Percentiles rank a stretch among this genome's conserved stretches.
Conservation (phyloP, 1,140 invertebrate species). For the Micrasema longulum region DNA sequence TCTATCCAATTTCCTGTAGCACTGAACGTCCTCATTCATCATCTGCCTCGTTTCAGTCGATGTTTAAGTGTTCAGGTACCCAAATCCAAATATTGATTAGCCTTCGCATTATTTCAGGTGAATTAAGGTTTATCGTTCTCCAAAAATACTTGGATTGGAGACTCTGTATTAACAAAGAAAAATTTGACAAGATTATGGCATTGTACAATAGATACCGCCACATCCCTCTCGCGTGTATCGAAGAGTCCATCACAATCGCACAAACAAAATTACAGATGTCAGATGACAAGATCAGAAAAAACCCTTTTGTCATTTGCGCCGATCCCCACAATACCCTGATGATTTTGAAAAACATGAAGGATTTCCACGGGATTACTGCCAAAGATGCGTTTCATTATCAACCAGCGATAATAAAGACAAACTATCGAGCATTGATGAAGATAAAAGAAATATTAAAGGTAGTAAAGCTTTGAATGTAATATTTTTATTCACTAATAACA, state of each 20-base stretch:
- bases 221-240: conserved; percentile 12
- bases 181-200: conserved; percentile 7
- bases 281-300: conserved; percentile 15
- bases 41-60: too few relatives aligned
- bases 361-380: conserved; percentile 8
- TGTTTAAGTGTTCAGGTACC: too few relatives aligned
- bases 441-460: conserved; percentile 14
- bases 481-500: too few relatives aligned
- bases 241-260: conserved; percentile 4
- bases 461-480: too few relatives aligned
- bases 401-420: background rate
- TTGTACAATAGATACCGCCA: conserved; percentile 10
- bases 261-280: conserved; percentile 11
- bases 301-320: conserved; percentile 13
- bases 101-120: too few relatives aligned
- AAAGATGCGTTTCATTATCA: background rate
- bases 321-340: conserved; percentile 17
- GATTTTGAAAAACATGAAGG: conserved; percentile 15
- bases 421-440: conserved; percentile 8
- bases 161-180: conserved; percentile 8
- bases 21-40: too few relatives aligned
- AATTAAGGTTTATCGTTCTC: conserved; percentile 22
- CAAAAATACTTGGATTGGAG: conserved; percentile 26
- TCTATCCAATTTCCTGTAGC: too few relatives aligned
- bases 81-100: too few relatives aligned